phyloP scores from a whole-genome alignment of 2,113 vertebrate genomes.

The Macrotus californicus region DNA sequence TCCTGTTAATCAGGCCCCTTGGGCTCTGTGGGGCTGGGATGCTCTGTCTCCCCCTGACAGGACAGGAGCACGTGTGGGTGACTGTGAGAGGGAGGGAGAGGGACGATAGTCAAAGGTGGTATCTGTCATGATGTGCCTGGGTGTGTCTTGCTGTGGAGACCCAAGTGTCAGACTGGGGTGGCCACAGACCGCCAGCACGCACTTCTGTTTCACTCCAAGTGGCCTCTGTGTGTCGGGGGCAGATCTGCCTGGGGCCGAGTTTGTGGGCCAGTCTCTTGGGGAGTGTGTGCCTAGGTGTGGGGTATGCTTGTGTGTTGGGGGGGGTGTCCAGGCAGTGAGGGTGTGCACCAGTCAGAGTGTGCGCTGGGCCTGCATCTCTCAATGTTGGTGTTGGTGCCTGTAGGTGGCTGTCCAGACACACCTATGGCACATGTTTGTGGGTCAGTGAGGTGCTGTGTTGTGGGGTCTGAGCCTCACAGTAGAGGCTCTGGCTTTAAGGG shows the following conservation, averaged over 20 bases:
- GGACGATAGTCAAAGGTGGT: background rate
- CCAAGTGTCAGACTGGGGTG: background rate
- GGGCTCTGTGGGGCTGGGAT: constrained; percentile 76
- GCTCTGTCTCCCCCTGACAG: constrained; percentile 72
- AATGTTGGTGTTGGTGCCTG: background rate
- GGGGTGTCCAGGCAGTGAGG: background rate
- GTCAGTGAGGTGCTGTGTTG: background rate
- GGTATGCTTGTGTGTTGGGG: background rate
- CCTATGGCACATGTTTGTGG: background rate
- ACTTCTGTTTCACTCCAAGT: background rate
- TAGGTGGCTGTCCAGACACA: background rate
- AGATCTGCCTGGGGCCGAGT: background rate
- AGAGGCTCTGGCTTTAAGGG: background rate
- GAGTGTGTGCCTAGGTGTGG: background rate
- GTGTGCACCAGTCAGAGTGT: background rate
- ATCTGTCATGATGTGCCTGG: background rate
- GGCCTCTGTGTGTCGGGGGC: background rate
- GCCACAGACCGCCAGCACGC: background rate
- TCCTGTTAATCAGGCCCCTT: constrained; percentile 84
- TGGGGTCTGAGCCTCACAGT: background rate
- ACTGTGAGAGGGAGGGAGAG: background rate
- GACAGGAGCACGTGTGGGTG: constrained; percentile 40
- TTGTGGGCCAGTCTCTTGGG: background rate
- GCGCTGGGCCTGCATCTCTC: background rate
- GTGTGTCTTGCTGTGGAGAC: background rate